Percentiles rank a stretch among this genome's conserved stretches.
These are phyloP conservation scores for Rotaria socialis DNA, from an alignment of 2,888 invertebrate species.

Conservation along the genomic window DNA sequence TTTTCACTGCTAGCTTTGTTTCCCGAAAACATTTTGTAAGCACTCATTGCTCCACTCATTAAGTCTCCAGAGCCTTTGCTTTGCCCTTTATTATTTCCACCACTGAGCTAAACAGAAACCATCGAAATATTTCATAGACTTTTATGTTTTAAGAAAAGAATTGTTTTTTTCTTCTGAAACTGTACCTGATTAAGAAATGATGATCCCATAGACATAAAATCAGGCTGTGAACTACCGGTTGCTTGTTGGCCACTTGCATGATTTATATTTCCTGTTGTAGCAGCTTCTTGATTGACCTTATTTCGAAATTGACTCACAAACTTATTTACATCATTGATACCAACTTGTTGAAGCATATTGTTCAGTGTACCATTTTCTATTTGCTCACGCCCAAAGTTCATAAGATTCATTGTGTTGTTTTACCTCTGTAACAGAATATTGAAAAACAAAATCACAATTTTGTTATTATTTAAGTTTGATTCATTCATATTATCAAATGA, in stretches of 20 bases:
- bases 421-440: neutral
- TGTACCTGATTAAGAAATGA: neutral
- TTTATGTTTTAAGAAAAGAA: no score
- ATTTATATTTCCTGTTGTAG: neutral
- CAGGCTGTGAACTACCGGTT: neutral
- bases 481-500: no score
- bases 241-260: neutral
- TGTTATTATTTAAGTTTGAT: no score
- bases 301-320: conserved; percentile 22
- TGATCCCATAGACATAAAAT: conserved; percentile 9
- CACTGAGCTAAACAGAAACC: neutral
- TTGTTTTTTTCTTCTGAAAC: neutral
- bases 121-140: neutral
- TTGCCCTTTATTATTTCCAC: neutral
- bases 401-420: neutral
- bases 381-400: conserved; percentile 2
- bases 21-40: conserved; percentile 34
- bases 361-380: neutral
- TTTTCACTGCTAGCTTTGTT: neutral
- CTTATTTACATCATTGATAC: neutral
- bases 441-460: neutral
- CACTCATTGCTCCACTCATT: neutral
- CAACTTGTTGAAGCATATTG: conserved; percentile 16
- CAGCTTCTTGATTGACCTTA: neutral
- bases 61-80: neutral